Evolutionary conservation across 2,113 vertebrate genomes (phyloP), one percentile per base, ranked within the genome.

Genomic region (Gymnocephalus cernua): DNA sequence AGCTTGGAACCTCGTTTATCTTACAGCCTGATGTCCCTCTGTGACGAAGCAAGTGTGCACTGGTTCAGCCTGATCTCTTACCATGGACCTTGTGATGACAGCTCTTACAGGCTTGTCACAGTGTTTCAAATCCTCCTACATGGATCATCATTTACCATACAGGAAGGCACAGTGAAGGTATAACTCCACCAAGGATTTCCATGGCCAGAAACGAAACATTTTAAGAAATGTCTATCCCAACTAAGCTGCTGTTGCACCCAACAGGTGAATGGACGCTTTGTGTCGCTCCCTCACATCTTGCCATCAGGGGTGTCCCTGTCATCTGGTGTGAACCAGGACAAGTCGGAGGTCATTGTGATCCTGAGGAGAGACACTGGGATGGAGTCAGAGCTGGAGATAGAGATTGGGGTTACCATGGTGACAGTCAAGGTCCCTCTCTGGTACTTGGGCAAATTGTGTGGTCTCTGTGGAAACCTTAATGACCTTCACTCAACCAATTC

Each of bases 11-110:
- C 51, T 7, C 3, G 35, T 0, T 75, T 77, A 0, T 25, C 88
- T 45, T 86, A 85, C 35, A 82, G 62, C 47, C 65, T 92, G 38
- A 86, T 88, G 25, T 69, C 79, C 0, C 58, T 87, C 32, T 82
- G 83, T 38, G 56, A 91, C 1, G 18, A 72, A 6, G 6, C 62
- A 5, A 27, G 19, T 13, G 35, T 13, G 3, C 29, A 73, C 9
- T 92, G 85, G 91, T 89, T 92, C 82, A 80, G 74, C 3, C 15
- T 91, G 32, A 74, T 92, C 25, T 85, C 71, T 19, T 82, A 86
- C 51, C 21, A 79, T 27, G 80, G 82, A 13, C 74, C n/a, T 16
- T 92, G 88, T 56, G 29, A 76, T 6, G 23, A 32, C 59, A 76
- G 16, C 44, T 19, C 38, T 1, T 61, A 51, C 3, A 80, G 74